Conservation (phyloP, 2,888 invertebrate genomes). For the Mellilla xanthometata region DNA sequence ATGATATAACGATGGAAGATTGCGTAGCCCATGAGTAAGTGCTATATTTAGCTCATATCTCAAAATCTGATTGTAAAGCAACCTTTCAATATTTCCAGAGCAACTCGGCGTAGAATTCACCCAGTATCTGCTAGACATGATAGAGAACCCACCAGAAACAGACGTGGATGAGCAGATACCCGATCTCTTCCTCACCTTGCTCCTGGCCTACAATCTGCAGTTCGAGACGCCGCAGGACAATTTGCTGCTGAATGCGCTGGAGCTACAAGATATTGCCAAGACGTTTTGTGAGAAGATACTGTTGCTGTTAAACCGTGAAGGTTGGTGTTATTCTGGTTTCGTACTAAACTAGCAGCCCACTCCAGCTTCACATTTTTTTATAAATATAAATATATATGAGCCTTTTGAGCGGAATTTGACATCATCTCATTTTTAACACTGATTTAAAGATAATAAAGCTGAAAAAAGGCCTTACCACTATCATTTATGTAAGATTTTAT, state of each 20-base stretch:
- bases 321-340: conserved; percentile 58
- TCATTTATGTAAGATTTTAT: too few species aligned
- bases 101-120: conserved; percentile 93
- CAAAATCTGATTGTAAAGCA: too few species aligned
- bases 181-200: conserved; percentile 91
- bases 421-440: too few species aligned
- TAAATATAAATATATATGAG: too few species aligned
- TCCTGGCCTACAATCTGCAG: conserved; percentile 95
- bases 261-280: conserved; percentile 88
- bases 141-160: conserved; percentile 90
- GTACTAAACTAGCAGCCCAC: too few species aligned
- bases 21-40: too few species aligned
- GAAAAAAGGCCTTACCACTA: too few species aligned
- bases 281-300: conserved; percentile 95
- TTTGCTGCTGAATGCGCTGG: conserved; percentile 87
- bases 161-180: conserved; percentile 93
- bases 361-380: too few species aligned
- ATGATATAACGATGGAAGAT: too few species aligned
- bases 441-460: too few species aligned
- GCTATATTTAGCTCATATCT: too few species aligned
- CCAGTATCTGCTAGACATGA: conserved; percentile 89
- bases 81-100: conserved; percentile 75
- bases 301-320: conserved; percentile 94
- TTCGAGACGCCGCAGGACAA: conserved; percentile 87
- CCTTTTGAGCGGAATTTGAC: too few species aligned